Conservation (phyloP, 2,797 vertebrate genomes). For the Oreortyx pictus region DNA sequence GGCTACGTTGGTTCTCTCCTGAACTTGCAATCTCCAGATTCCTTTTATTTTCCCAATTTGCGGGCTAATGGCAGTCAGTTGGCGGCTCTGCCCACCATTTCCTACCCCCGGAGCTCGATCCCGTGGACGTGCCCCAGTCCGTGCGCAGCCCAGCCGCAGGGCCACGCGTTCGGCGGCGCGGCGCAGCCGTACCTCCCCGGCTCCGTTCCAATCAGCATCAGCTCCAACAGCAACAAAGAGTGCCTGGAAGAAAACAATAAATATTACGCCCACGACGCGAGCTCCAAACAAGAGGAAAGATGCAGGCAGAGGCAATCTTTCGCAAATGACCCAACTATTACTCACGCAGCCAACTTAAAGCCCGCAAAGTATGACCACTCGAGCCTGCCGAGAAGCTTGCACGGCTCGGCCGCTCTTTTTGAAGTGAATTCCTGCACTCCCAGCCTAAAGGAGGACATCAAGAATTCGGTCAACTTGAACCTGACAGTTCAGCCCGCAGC, state of each 20-base stretch:
- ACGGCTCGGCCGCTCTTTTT: slow-evolving; percentile 79
- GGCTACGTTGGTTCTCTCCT: slow-evolving; percentile 93
- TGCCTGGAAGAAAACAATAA: slow-evolving; percentile 84
- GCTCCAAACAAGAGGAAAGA: slow-evolving; percentile 82
- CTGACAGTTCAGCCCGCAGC: slow-evolving; percentile 82
- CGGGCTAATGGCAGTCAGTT: slow-evolving; percentile 91
- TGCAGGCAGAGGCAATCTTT: slow-evolving; percentile 81
- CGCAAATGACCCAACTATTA: slow-evolving; percentile 78
- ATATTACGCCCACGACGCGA: slow-evolving; percentile 82
- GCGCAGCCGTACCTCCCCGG: slow-evolving; percentile 87
- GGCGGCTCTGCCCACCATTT: slow-evolving; percentile 87
- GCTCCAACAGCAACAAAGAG: slow-evolving; percentile 82
- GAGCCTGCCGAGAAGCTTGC: slow-evolving; percentile 81
- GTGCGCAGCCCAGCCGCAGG: slow-evolving; percentile 86
- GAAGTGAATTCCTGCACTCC: slow-evolving; percentile 81
- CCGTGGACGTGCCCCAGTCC: slow-evolving; percentile 89
- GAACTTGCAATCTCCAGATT: slow-evolving; percentile 90
- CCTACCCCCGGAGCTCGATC: slow-evolving; percentile 86
- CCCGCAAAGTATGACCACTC: slow-evolving; percentile 82
- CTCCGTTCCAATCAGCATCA: slow-evolving; percentile 81
- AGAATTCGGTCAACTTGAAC: slow-evolving; percentile 84
- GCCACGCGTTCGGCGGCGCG: slow-evolving; percentile 87
- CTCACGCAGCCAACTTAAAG: slow-evolving; percentile 75
- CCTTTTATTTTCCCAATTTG: slow-evolving; percentile 92
- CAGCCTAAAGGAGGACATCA: slow-evolving; percentile 80